Evolutionary conservation across 2,888 invertebrate species (phyloP).

Genomic region (Tigriopus californicus): DNA sequence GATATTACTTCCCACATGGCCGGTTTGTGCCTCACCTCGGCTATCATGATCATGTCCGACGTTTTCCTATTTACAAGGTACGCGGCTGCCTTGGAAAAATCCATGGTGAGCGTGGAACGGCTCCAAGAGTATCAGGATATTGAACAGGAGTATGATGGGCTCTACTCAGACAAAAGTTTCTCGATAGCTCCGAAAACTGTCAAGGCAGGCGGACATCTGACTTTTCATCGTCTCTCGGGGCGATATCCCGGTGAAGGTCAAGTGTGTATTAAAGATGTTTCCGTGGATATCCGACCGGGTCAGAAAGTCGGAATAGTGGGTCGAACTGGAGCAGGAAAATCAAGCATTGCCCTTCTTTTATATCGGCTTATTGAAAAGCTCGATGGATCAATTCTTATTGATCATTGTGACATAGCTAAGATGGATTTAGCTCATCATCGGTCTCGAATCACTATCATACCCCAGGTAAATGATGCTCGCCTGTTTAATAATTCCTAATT

Average conservation of each 20-base stretch:
- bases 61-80: conserved; percentile 6
- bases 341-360: conserved; percentile 58
- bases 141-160: not conserved
- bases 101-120: conserved; percentile 3
- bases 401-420: conserved; percentile 54
- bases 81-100: conserved; percentile 1
- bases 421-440: conserved; percentile 33
- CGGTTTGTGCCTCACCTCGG: conserved; percentile 2
- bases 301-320: conserved; percentile 58
- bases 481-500: not conserved
- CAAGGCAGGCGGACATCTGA: not conserved
- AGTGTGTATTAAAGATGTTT: not conserved
- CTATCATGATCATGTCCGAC: conserved; percentile 1
- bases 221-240: not conserved
- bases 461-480: conserved; percentile 24
- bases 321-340: conserved; percentile 78
- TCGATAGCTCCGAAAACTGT: not conserved
- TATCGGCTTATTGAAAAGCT: conserved; percentile 53
- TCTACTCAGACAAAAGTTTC: not conserved
- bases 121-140: conserved; percentile 7
- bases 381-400: conserved; percentile 55
- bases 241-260: not conserved
- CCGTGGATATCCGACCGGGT: conserved; percentile 15
- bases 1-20: not conserved
- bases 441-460: conserved; percentile 58